These are phyloP conservation scores for Dasyornis broadbenti DNA, from an alignment of 2,113 vertebrate species.

Conservation along the genomic window DNA sequence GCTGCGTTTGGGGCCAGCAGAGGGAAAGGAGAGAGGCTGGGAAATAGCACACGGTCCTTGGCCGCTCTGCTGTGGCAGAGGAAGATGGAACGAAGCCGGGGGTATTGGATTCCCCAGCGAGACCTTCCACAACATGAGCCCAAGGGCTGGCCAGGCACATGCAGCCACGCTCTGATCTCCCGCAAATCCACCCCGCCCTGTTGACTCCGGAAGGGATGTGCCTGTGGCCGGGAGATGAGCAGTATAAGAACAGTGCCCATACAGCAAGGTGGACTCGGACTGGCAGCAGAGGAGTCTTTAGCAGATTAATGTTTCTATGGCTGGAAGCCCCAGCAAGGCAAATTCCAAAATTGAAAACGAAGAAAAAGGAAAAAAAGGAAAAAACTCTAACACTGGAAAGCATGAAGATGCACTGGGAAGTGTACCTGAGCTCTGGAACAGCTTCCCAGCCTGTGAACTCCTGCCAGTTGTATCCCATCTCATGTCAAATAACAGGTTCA, in stretches of 20 bases:
- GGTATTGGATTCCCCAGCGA: neutral
- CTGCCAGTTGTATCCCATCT: neutral
- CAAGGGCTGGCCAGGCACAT: neutral
- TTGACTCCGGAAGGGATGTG: fast-evolving
- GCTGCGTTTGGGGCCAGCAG: neutral
- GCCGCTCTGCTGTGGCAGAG: neutral
- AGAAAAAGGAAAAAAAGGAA: neutral
- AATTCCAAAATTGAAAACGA: neutral
- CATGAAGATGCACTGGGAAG: neutral
- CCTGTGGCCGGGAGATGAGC: neutral
- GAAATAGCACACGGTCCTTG: slow-evolving; percentile 25
- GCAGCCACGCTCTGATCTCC: neutral
- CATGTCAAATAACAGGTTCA: neutral
- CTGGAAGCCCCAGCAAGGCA: neutral
- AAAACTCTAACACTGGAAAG: neutral
- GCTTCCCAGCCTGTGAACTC: neutral
- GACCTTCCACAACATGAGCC: neutral
- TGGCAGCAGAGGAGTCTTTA: neutral
- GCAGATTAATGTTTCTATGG: neutral
- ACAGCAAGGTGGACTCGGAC: neutral
- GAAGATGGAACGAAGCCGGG: slow-evolving; percentile 17
- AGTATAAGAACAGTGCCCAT: fast-evolving
- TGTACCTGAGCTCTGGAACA: neutral
- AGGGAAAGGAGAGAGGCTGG: neutral
- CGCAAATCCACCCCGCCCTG: neutral